phyloP scores from a whole-genome alignment of 2,888 invertebrate species.

The Amiota mariae region DNA sequence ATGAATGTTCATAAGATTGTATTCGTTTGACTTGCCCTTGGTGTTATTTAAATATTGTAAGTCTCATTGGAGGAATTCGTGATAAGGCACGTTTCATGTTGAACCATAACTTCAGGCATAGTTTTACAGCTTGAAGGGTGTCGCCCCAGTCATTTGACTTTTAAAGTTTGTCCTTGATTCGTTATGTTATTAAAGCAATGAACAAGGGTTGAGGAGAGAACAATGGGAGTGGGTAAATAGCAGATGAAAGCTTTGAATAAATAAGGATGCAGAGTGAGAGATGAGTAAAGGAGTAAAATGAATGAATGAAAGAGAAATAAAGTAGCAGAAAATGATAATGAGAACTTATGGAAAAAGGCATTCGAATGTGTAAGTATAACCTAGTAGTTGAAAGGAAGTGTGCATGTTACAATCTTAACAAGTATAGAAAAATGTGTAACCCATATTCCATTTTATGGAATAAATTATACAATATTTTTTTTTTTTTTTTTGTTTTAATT shows the following conservation, averaged over 20 bases:
- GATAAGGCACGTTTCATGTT: slow-evolving; percentile 3
- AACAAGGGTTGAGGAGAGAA: too few species aligned
- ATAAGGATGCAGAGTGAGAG: too few species aligned
- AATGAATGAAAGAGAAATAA: too few species aligned
- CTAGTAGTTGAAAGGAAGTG: not conserved
- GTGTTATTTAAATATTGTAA: slow-evolving; percentile 15
- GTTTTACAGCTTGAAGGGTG: not conserved
- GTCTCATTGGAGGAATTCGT: not conserved
- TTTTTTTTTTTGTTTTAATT: too few species aligned
- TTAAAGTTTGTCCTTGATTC: slow-evolving; percentile 15
- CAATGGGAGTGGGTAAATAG: too few species aligned
- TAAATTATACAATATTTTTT: too few species aligned
- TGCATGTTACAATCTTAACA: too few species aligned
- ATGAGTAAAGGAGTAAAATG: too few species aligned
- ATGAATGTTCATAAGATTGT: not conserved
- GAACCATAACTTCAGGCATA: not conserved
- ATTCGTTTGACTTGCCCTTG: not conserved
- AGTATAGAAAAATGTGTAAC: too few species aligned
- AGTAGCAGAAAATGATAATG: not conserved
- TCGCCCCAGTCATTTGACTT: slow-evolving; percentile 13
- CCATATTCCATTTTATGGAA: too few species aligned
- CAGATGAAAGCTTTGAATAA: too few species aligned
- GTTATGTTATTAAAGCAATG: too few species aligned
- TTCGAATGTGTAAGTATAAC: not conserved
- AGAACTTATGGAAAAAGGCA: not conserved